Conservation (phyloP, 2,113 vertebrate species). For the Tor tambroides region DNA sequence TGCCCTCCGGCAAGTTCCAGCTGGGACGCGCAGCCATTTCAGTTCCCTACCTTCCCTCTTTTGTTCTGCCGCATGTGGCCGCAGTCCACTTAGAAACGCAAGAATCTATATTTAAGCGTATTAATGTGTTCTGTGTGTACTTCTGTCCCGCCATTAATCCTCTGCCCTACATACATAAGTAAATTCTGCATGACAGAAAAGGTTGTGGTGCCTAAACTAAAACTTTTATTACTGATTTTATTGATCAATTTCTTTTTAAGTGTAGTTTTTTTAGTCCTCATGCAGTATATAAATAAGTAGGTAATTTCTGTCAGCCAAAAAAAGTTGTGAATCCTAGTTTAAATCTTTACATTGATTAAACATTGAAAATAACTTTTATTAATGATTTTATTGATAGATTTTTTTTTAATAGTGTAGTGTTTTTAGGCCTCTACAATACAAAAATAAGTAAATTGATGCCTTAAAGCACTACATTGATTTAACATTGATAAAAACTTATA, state of each 20-base stretch:
- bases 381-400: no score
- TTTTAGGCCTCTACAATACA: no score
- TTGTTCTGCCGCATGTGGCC: slow-evolving; percentile 53
- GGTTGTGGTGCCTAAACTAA: neutral
- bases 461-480: no score
- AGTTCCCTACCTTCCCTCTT: slow-evolving; percentile 62
- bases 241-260: neutral
- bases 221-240: neutral
- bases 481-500: no score
- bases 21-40: slow-evolving; percentile 21
- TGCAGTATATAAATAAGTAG: no score
- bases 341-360: no score
- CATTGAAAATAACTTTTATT: no score
- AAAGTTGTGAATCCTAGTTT: no score
- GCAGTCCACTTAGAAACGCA: slow-evolving; percentile 62
- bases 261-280: no score
- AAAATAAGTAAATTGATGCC: no score
- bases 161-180: neutral
- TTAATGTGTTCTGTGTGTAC: neutral
- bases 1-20: slow-evolving; percentile 45
- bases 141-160: slow-evolving; percentile 40
- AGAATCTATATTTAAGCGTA: slow-evolving; percentile 37
- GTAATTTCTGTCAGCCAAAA: no score
- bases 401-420: no score
- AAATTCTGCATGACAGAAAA: neutral